Percentiles rank a stretch among this genome's conserved stretches.
Evolutionary conservation across 2,888 invertebrate species (phyloP).

Genomic region (Graphium colonna): DNA sequence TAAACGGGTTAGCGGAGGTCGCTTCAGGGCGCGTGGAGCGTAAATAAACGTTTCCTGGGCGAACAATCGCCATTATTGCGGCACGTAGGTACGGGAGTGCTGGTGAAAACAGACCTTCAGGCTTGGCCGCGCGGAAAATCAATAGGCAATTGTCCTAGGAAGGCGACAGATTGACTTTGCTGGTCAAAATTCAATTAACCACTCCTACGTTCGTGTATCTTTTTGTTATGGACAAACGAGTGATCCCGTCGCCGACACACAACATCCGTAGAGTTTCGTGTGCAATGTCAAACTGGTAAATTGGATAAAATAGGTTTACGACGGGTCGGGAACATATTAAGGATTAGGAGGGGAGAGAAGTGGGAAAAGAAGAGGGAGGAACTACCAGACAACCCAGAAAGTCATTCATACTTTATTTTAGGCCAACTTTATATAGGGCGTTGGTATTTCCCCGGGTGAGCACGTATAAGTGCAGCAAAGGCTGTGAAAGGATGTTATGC

Average conservation of each 20-base stretch:
- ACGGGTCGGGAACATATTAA: no score
- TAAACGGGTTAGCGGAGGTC: conserved; percentile 46
- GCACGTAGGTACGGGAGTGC: conserved; percentile 38
- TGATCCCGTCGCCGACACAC: no score
- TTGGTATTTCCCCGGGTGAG: no score
- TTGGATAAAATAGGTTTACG: no score
- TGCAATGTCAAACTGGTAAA: not conserved
- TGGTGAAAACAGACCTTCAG: conserved; percentile 74
- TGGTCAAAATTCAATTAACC: not conserved
- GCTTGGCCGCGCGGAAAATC: conserved; percentile 63
- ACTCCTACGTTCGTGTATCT: not conserved
- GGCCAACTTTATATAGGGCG: no score
- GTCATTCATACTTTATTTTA: no score
- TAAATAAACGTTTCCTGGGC: conserved; percentile 70
- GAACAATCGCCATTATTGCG: conserved; percentile 68
- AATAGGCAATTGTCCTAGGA: conserved; percentile 64
- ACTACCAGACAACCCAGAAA: no score
- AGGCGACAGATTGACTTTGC: conserved; percentile 6
- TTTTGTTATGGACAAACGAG: not conserved
- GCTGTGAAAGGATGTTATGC: no score
- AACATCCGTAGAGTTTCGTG: no score
- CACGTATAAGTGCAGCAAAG: no score
- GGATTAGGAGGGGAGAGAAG: no score
- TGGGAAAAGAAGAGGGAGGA: no score
- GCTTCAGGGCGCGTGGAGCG: conserved; percentile 52